phyloP scores from a whole-genome alignment of 2,888 invertebrate genomes.

The Calephelis perditalis region DNA sequence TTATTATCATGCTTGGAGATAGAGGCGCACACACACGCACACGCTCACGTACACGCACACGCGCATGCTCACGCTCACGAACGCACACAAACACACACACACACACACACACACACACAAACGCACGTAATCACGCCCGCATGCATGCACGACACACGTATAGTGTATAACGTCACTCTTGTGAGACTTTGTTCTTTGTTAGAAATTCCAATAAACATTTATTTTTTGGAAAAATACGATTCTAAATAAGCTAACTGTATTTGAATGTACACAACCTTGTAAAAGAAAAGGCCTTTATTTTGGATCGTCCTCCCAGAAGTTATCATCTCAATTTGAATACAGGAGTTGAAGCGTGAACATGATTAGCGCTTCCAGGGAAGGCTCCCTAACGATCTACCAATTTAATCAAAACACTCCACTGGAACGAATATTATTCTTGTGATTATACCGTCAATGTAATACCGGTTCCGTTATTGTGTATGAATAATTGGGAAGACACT shows the following conservation, averaged over 20 bases:
- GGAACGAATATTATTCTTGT: conserved; percentile 22
- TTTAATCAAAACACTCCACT: conserved; percentile 35
- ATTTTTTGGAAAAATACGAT: too few species aligned
- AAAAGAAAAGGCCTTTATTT: conserved; percentile 20
- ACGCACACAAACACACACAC: too few species aligned
- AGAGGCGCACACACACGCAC: too few species aligned
- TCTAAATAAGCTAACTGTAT: not conserved
- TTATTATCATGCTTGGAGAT: too few species aligned
- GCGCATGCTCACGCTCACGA: too few species aligned
- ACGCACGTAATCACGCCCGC: too few species aligned
- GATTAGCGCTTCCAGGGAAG: conserved; percentile 32
- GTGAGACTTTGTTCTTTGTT: too few species aligned
- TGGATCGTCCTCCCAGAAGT: conserved; percentile 25
- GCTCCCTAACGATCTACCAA: conserved; percentile 32
- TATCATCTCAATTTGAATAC: conserved; percentile 37
- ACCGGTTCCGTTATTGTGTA: conserved; percentile 4
- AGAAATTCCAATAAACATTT: not conserved
- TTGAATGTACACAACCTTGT: conserved; percentile 12
- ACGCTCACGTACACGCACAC: too few species aligned
- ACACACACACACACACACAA: too few species aligned
- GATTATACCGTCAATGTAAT: conserved; percentile 8
- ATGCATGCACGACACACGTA: too few species aligned
- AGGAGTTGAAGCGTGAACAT: conserved; percentile 33
- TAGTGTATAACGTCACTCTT: too few species aligned
- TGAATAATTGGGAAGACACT: not conserved